Percentiles rank a stretch among this genome's conserved stretches.
Evolutionary conservation across 1,140 invertebrate genomes (phyloP).

Genomic region (Drosophila novamexicana): DNA sequence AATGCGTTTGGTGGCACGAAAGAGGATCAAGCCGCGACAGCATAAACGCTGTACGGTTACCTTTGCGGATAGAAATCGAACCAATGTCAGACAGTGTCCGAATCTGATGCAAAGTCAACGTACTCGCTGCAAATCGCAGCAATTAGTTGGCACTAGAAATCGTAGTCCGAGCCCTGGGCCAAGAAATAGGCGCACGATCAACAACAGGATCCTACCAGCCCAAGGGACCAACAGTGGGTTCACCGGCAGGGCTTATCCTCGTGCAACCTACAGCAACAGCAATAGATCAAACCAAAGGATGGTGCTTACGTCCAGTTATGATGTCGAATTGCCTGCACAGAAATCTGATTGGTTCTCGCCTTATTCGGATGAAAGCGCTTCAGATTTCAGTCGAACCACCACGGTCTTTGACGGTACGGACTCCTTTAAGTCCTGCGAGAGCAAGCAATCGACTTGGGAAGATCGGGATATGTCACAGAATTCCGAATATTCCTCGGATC

Average conservation of each 20-base stretch:
- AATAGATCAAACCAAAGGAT: too few species aligned
- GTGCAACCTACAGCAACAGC: too few species aligned
- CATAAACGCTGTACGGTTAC: not conserved
- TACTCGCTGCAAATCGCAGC: not conserved
- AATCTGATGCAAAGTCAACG: not conserved
- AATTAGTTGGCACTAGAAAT: not conserved
- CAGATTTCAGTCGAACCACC: too few species aligned
- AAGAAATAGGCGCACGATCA: not conserved
- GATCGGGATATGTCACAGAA: too few species aligned
- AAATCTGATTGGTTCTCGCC: not conserved
- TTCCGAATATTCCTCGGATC: too few species aligned
- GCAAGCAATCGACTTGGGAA: too few species aligned
- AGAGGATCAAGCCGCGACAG: not conserved
- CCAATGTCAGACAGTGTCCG: not conserved
- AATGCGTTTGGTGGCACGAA: constrained; percentile 47
- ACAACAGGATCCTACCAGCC: not conserved
- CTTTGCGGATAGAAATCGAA: not conserved
- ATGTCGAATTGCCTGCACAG: not conserved
- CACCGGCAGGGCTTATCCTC: too few species aligned
- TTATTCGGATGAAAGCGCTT: not conserved
- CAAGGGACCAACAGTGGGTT: not conserved
- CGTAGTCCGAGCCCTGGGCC: not conserved
- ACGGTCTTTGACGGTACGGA: not conserved
- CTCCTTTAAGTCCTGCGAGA: not conserved
- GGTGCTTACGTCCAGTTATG: too few species aligned